Percentiles rank a stretch among this genome's conserved stretches.
phyloP scores from a whole-genome alignment of 30 jellyfish, hydroid and myxozoan genomes.

The Hydractinia echinata region DNA sequence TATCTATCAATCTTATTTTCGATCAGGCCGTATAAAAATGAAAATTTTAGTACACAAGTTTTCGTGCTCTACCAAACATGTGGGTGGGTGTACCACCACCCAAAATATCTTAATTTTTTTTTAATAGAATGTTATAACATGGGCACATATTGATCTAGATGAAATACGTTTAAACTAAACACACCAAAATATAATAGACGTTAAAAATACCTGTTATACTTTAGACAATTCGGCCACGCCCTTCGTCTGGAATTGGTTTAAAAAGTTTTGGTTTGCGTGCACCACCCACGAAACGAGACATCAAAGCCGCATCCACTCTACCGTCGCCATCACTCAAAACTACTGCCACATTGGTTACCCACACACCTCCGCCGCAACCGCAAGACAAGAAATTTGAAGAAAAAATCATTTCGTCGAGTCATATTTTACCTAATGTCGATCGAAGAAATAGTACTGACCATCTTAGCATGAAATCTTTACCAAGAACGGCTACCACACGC shows the following conservation, averaged over 20 bases:
- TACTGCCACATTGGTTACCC: not conserved
- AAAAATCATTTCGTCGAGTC: not conserved
- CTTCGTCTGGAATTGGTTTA: slow-evolving; percentile 11
- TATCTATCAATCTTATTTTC: no score
- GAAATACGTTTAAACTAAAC: no score
- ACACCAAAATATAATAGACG: no score
- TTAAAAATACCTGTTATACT: not conserved
- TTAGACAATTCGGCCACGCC: slow-evolving; percentile 37
- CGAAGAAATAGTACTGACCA: not conserved
- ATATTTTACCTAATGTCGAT: slow-evolving; percentile 29
- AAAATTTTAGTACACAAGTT: no score
- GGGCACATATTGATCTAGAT: no score
- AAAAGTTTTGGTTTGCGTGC: slow-evolving; percentile 54
- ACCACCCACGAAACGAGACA: slow-evolving; percentile 79
- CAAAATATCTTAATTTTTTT: no score
- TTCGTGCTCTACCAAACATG: no score
- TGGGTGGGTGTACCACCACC: no score
- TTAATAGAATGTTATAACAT: no score
- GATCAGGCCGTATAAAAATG: no score
- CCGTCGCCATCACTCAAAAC: not conserved
- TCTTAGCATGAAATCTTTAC: not conserved
- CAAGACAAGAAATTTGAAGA: not conserved
- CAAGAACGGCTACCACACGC: not conserved
- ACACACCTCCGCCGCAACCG: slow-evolving; percentile 3
- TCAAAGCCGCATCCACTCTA: slow-evolving; percentile 31